Base-by-base conservation (phyloP, 2,113 vertebrate species). In the Dicerorhinus sumatrensis region DNA sequence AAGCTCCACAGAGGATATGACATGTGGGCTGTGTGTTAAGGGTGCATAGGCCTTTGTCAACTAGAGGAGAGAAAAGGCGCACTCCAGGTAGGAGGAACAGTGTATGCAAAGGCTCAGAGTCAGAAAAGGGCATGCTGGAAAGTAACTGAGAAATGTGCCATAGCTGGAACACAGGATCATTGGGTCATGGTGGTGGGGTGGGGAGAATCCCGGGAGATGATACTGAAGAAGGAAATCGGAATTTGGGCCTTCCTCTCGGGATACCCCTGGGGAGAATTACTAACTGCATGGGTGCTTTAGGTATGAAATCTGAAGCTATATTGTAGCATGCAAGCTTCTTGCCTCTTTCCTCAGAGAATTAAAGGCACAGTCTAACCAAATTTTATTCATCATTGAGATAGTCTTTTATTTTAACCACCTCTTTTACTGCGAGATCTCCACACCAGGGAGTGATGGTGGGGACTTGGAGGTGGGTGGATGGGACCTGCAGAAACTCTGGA, bases 91-190 rank as follows among this genome's bases (percentile, higher is more conserved):
- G 27, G 75, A 48, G 48, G 81, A 85, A 62, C 10, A 31, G 42
- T 12, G 0, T 33, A 20, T 70, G 63, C 29, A 48, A 63, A 90
- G 70, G 67, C 73, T 80, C 39, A 70, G 63, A 62, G 58, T 54
- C 62, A 7, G 7, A 11, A 42, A 29, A 33, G 75, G 36, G 20
- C n/a, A 2, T 12, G 4, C 46, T 1, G 3, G 20, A 42, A 11
- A 29, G 21, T 9, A n/a, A 25, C 39, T 13, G 31, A 51, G 54
- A 39, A n/a, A 17, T 0, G n/a, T 20, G 21, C 18, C 25, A 25
- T 13, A 6, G 9, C 27, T 29, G 51, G 42, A 75, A 29, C 13
- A 25, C 10, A 27, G 54, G 48, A 10, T 16, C 27, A 8, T 11
- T 51, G 73, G 31, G 16, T 58, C 36, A 0, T 8, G 9, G 39